Evolutionary conservation across 2,113 vertebrate genomes (phyloP).

Genomic region (Gallinago paraguaiae): DNA sequence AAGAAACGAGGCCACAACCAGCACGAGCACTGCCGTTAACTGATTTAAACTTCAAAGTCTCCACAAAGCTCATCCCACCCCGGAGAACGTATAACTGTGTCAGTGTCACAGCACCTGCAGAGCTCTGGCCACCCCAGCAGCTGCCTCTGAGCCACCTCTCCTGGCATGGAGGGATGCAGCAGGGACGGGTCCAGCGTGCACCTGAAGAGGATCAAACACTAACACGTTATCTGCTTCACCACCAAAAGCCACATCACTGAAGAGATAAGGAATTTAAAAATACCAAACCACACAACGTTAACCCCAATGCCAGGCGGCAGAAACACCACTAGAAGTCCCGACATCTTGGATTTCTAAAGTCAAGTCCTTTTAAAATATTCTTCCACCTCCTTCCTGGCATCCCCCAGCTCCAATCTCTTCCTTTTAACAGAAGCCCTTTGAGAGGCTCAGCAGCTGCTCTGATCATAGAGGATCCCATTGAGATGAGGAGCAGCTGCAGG

Average conservation of each 20-base stretch:
- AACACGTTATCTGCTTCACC: background rate
- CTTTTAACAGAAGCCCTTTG: constrained; percentile 33
- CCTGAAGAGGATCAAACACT: background rate
- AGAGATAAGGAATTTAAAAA: background rate
- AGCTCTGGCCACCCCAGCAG: background rate
- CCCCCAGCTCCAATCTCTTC: background rate
- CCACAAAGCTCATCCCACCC: background rate
- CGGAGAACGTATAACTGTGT: rapidly evolving
- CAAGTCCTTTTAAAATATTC: background rate
- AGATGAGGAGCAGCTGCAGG: constrained; percentile 24
- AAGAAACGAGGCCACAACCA: background rate
- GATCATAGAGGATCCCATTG: no score
- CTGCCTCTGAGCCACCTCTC: background rate
- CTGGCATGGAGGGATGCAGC: rapidly evolving
- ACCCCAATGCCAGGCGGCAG: background rate
- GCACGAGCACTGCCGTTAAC: background rate
- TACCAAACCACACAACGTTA: background rate
- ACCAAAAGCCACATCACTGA: background rate
- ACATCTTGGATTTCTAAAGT: background rate
- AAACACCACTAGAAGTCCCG: background rate
- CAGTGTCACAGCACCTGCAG: background rate
- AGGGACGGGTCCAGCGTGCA: background rate
- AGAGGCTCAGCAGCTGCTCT: constrained; percentile 40
- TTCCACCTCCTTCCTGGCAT: background rate
- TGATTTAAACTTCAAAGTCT: background rate